Evolutionary conservation across 2,797 vertebrate genomes (phyloP).

Genomic region (Takifugu ocellatus): DNA sequence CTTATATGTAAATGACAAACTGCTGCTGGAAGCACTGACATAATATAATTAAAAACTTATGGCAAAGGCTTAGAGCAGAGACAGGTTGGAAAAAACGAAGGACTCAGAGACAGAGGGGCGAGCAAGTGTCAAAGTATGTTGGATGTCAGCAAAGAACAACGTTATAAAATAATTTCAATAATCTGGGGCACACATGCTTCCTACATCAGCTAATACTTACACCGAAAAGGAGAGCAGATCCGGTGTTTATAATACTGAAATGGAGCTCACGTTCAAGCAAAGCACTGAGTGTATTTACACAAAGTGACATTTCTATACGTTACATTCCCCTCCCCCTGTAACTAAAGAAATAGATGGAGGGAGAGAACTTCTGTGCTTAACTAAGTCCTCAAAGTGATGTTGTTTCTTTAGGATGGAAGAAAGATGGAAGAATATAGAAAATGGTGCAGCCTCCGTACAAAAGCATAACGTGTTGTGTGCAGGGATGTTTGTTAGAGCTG

Average conservation of each 20-base stretch:
- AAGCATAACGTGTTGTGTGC: background rate
- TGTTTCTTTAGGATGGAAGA: slow-evolving; percentile 5
- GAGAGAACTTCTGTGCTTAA: slow-evolving; percentile 20
- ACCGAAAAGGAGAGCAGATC: slow-evolving; percentile 55
- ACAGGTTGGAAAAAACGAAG: slow-evolving; percentile 44
- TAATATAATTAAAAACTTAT: slow-evolving; percentile 71
- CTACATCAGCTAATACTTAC: slow-evolving; percentile 68
- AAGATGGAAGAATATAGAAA: slow-evolving; percentile 9
- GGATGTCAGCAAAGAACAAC: slow-evolving; percentile 64
- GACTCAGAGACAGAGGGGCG: slow-evolving; percentile 33
- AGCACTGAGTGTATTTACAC: slow-evolving; percentile 65
- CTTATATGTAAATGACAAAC: slow-evolving; percentile 22
- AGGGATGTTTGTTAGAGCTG: slow-evolving; percentile 1
- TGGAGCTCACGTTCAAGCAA: slow-evolving; percentile 59
- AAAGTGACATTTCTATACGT: slow-evolving; percentile 65
- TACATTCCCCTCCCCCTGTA: slow-evolving; percentile 33
- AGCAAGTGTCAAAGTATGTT: slow-evolving; percentile 57
- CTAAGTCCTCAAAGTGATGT: slow-evolving; percentile 21
- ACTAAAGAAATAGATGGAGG: slow-evolving; percentile 32
- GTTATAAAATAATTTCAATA: slow-evolving; percentile 72
- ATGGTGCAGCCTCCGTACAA: background rate
- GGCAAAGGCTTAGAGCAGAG: slow-evolving; percentile 54
- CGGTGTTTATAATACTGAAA: slow-evolving; percentile 67
- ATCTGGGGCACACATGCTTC: slow-evolving; percentile 73
- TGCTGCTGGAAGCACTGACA: slow-evolving; percentile 65